Percentiles rank a stretch among this genome's conserved stretches.
These are phyloP conservation scores for Oreohelix idahoensis DNA, from an alignment of 1,140 invertebrate genomes.

Conservation along the genomic window DNA sequence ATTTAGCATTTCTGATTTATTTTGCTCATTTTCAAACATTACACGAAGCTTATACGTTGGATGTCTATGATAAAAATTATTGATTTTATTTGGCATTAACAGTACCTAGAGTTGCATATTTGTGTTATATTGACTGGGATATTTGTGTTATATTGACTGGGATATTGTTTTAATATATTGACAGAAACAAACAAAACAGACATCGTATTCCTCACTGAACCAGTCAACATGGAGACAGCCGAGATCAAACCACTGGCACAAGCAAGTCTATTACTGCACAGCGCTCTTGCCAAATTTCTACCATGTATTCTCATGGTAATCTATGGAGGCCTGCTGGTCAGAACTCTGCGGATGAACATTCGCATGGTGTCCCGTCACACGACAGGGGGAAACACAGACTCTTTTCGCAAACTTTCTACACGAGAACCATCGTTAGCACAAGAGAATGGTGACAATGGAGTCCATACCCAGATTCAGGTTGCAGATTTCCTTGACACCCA, in stretches of 20 bases:
- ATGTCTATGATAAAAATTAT: too few species aligned
- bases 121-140: too few species aligned
- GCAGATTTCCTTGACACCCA: background rate
- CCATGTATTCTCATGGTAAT: slow-evolving; percentile 73
- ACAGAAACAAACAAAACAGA: slow-evolving; percentile 31
- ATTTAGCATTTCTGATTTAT: too few species aligned
- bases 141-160: too few species aligned
- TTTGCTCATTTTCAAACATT: too few species aligned
- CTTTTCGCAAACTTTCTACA: background rate
- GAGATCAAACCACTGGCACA: slow-evolving; percentile 50
- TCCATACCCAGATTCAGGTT: background rate
- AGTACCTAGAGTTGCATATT: too few species aligned
- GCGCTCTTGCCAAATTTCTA: slow-evolving; percentile 68
- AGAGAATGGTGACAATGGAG: background rate
- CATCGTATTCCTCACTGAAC: slow-evolving; percentile 48
- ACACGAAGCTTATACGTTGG: too few species aligned
- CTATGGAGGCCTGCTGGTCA: slow-evolving; percentile 72
- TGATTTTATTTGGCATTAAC: too few species aligned
- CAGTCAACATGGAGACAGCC: slow-evolving; percentile 49
- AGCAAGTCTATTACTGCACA: slow-evolving; percentile 65
- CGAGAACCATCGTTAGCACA: background rate
- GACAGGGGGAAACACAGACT: background rate
- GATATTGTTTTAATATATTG: too few species aligned
- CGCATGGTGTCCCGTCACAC: slow-evolving; percentile 32
- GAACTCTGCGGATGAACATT: slow-evolving; percentile 64